Conservation (phyloP, 2,113 vertebrate species). For the Camelus bactrianus region DNA sequence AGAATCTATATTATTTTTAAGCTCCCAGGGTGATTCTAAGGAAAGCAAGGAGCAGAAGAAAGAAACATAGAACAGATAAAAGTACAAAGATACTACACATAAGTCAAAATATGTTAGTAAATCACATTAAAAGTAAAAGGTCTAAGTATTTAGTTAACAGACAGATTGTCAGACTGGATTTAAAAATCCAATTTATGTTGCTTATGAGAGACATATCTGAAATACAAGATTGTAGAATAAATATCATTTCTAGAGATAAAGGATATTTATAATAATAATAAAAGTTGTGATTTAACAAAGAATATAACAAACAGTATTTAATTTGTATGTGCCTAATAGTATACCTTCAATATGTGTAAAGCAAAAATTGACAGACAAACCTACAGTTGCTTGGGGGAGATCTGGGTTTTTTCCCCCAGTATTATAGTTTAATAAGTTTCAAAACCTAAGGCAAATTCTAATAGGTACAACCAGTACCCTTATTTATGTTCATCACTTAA, state of each 20-base stretch:
- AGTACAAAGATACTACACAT: neutral
- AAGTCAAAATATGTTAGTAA: neutral
- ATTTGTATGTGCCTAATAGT: neutral
- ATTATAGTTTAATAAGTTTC: neutral
- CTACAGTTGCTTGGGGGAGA: neutral
- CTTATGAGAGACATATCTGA: neutral
- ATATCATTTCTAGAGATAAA: neutral
- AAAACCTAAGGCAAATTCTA: neutral
- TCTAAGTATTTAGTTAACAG: neutral
- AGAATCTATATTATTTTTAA: conserved; percentile 8
- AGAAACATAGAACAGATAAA: neutral
- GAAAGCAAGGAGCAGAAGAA: neutral
- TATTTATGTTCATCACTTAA: neutral
- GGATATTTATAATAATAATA: neutral
- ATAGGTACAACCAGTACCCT: neutral
- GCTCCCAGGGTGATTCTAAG: neutral
- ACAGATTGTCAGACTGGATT: neutral
- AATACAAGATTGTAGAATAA: neutral
- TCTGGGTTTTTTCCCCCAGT: neutral
- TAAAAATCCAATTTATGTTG: neutral
- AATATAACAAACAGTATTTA: neutral
- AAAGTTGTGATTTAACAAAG: neutral
- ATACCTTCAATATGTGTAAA: neutral
- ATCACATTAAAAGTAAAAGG: neutral
- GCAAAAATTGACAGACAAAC: neutral